Evolutionary conservation across 2,888 invertebrate species (phyloP).

Genomic region (Dasysyrphus albostriatus): DNA sequence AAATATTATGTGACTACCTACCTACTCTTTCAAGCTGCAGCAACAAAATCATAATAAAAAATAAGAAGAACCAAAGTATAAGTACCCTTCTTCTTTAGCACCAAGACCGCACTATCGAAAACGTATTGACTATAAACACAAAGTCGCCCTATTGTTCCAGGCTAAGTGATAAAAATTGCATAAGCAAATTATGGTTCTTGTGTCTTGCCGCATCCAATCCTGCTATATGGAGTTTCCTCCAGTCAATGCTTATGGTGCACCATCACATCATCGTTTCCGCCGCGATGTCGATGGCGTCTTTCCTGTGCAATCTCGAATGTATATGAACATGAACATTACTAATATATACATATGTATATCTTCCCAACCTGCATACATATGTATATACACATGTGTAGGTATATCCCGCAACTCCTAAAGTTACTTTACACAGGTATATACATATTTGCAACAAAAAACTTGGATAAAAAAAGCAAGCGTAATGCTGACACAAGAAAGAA

Average conservation of each 20-base stretch:
- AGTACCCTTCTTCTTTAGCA: conserved; percentile 21
- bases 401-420: not conserved
- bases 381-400: no score
- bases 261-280: conserved; percentile 29
- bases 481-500: conserved; percentile 12
- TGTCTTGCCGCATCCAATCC: conserved; percentile 41
- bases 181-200: conserved; percentile 63
- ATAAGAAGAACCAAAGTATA: not conserved
- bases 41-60: not conserved
- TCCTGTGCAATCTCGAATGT: conserved; percentile 32
- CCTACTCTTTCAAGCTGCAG: not conserved
- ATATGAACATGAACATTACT: conserved; percentile 25
- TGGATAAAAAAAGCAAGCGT: conserved; percentile 8
- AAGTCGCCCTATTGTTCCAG: conserved; percentile 26
- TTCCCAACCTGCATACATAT: not conserved
- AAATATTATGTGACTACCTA: not conserved
- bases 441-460: conserved; percentile 4
- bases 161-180: conserved; percentile 66
- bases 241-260: not conserved
- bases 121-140: conserved; percentile 59
- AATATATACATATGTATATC: not conserved
- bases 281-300: conserved; percentile 32
- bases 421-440: not conserved
- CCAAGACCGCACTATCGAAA: conserved; percentile 22
- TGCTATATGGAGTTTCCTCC: conserved; percentile 10